Base-by-base conservation (phyloP, 2,888 invertebrate species). In the Yponomeuta sedellus region DNA sequence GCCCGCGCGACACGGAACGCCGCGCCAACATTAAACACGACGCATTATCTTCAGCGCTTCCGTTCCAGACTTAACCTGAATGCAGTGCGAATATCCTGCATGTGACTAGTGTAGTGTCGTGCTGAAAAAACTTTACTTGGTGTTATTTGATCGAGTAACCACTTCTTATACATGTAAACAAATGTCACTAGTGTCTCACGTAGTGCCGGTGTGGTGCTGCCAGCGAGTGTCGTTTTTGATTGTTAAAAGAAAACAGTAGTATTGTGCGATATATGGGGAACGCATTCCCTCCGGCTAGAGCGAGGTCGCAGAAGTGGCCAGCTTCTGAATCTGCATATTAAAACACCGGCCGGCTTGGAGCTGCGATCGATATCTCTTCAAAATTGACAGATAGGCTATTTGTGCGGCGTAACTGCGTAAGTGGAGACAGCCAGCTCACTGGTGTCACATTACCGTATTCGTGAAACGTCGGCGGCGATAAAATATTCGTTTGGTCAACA, bases 21-120 rank as follows among this genome's bases (percentile, higher is more conserved):
- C 81, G 78, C 82, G 80, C 80, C 83, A 88, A 89, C 84, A 83
- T 85, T 88, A 89, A 89, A 89, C 90, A 91, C 88, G 86, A 86
- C 86, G 86, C 83, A 86, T 77, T 82, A 83, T 81, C 83, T 80
- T 78, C 77, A 76, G 77, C 79, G 87, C 83, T 86, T 86, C 85
- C 86, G 83, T 83, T 85, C 81, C 82, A 82, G 80, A 82, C 77
- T 76, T 82, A 85, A 85, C 83, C 83, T 83, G 79, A 82, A 83
- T 85, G 81, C 76, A 79, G 79, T 75, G 75, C 75, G 62, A 75
- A 74, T 71, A 76, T 76, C 79, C 79, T 73, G 74, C 75, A 5
- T 52, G 44, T 52, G 74, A 72, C 72, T 74, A 79, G 86, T 87
- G 84, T 86, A 80, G 87, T 87, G 86, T 85, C 82, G 88, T 88